Percentiles rank a stretch among this genome's conserved stretches.
Conservation (phyloP, 2,797 vertebrate genomes). For the Eulemur mongoz region DNA sequence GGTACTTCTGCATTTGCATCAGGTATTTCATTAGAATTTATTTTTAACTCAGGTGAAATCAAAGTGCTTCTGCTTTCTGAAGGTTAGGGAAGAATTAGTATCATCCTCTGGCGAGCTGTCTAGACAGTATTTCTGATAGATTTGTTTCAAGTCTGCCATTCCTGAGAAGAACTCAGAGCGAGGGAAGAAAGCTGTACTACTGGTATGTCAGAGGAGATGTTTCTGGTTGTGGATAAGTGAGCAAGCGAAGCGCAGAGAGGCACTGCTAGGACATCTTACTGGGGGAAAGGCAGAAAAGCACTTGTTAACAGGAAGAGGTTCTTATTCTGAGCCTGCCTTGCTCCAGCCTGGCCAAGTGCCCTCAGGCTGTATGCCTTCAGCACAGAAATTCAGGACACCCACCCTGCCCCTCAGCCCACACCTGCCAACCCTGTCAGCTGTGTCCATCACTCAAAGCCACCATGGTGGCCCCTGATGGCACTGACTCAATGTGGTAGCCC, state of each 20-base stretch:
- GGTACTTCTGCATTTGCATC: constrained; percentile 3
- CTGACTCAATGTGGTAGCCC: neutral
- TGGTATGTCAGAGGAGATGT: neutral
- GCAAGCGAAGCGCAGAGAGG: neutral
- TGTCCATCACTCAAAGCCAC: neutral
- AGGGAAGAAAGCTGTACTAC: neutral
- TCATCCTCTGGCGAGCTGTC: neutral
- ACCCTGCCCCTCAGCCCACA: neutral
- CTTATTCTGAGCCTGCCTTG: neutral
- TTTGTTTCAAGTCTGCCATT: neutral
- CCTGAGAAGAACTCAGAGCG: neutral
- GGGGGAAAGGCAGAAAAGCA: neutral
- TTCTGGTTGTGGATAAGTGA: neutral
- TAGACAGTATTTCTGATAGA: neutral
- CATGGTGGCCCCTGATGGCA: no score
- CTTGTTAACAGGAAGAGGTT: neutral
- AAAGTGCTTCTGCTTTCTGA: constrained; percentile 2
- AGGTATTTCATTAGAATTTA: constrained; percentile 15
- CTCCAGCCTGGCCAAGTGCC: neutral
- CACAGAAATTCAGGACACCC: neutral
- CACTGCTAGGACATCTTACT: neutral
- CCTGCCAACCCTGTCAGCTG: neutral
- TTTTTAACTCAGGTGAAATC: constrained; percentile 52
- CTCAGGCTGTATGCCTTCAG: neutral
- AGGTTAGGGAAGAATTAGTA: neutral